A percentile compares a stretch with the other conserved stretches of the same genome.
These are phyloP conservation scores for Lithophane leautieri DNA, from an alignment of 2,888 invertebrate species.

Conservation along the genomic window DNA sequence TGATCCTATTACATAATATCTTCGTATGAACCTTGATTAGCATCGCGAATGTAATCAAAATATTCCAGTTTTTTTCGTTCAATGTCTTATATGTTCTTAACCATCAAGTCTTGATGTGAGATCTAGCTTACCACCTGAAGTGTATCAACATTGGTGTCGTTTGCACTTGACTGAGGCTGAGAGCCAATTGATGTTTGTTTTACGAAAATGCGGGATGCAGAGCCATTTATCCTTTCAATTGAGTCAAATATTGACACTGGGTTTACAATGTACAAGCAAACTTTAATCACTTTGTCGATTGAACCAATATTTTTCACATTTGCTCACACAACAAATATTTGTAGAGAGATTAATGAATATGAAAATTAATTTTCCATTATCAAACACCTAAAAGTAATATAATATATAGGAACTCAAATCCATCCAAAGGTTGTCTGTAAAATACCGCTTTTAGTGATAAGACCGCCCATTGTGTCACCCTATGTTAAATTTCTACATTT, in stretches of 20 bases:
- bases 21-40: constrained; percentile 55
- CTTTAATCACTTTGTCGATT: constrained; percentile 3
- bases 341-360: constrained; percentile 8
- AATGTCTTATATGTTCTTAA: not conserved
- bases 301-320: constrained; percentile 22
- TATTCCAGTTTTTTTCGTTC: constrained; percentile 31
- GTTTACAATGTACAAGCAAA: constrained; percentile 25
- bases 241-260: constrained; percentile 31
- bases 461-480: too few species aligned
- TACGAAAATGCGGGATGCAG: constrained; percentile 21
- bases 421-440: too few species aligned
- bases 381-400: constrained; percentile 4
- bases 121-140: not conserved
- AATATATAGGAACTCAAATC: not conserved
- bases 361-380: constrained; percentile 5
- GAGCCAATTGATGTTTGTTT: constrained; percentile 32
- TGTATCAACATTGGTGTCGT: constrained; percentile 12
- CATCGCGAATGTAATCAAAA: constrained; percentile 50
- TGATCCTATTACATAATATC: constrained; percentile 46
- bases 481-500: too few species aligned
- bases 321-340: not conserved
- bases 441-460: too few species aligned
- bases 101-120: not conserved
- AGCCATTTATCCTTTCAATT: constrained; percentile 38
- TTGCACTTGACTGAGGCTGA: constrained; percentile 21